A percentile compares a stretch with the other conserved stretches of the same genome.
phyloP scores from a whole-genome alignment of 2,113 vertebrate species.

The Rana temporaria region DNA sequence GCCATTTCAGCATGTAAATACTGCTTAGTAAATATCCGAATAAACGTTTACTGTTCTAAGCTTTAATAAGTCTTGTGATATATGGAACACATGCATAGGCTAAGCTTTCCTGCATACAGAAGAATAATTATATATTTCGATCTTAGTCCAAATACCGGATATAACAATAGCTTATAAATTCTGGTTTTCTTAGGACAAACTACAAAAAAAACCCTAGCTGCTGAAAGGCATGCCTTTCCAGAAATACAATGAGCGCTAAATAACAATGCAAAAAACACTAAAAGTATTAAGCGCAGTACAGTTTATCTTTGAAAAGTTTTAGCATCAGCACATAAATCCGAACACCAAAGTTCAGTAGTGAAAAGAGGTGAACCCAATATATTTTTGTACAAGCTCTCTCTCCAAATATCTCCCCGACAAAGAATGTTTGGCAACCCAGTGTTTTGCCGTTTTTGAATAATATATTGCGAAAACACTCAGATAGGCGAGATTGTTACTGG shows the following conservation, averaged over 20 bases:
- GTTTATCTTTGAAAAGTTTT: conserved; percentile 34
- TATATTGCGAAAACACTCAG: conserved; percentile 63
- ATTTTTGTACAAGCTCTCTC: conserved; percentile 59
- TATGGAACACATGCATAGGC: conserved; percentile 2
- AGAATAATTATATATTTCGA: conserved; percentile 32
- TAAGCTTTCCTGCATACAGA: not conserved
- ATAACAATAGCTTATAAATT: conserved; percentile 39
- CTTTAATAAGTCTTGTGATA: not conserved
- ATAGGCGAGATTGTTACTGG: conserved; percentile 62
- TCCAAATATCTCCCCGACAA: conserved; percentile 68
- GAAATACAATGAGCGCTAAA: conserved; percentile 17
- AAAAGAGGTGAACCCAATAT: conserved; percentile 62
- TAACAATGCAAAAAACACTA: conserved; percentile 20
- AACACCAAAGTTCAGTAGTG: conserved; percentile 57
- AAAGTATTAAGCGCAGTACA: conserved; percentile 6
- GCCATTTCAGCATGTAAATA: not conserved
- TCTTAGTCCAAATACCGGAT: conserved; percentile 1
- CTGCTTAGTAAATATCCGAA: not conserved
- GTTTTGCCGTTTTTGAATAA: conserved; percentile 64
- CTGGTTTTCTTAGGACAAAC: conserved; percentile 3
- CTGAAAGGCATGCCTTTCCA: conserved; percentile 19
- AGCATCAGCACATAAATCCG: conserved; percentile 59
- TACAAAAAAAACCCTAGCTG: not conserved
- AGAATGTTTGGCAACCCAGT: conserved; percentile 70
- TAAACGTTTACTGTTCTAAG: not conserved